Base-by-base conservation (phyloP, 2,888 invertebrate species). In the Trissoscelio sp. region DNA sequence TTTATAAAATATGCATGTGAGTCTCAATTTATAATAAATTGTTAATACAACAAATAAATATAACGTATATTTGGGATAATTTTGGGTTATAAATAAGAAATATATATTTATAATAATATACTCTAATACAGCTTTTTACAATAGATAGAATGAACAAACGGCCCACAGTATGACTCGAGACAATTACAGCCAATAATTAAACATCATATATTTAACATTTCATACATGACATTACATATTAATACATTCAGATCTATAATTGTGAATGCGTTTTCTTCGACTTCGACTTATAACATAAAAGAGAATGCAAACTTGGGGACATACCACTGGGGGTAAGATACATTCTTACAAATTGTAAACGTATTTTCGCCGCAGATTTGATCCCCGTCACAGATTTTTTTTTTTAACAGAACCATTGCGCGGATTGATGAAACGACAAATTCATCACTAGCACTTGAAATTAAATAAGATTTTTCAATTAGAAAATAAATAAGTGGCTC, bases 111-210 rank as follows among this genome's bases (percentile, higher is more conserved):
- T 70, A 75, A 69, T 74, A 72, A 55, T 46, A 58, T 79, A 72
- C 31, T 79, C 72, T 75, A 80, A 80, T 74, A 80, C 79, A 80
- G 58, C 74, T 75, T 70, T 75, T 80, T 80, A 80, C 75, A 80
- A 66, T 80, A 64, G 16, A 67, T 64, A 46, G 9, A 73, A 31
- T 69, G 67, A 69, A 73, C 46, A 73, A 72, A 67, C 67, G 58
- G 28, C 28, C 55, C 72, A 67, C 44, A 79, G 39, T 46, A 55
- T 79, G 28, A 75, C 53, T 86, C 82, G 83, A 88, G 86, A 88
- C 87, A 86, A 85, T 86, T 81, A 86, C 85, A 87, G 85, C 85
- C 86, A 85, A 87, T 88, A 88, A 85, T 88, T 88, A 85, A 86
- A 84, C 81, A 85, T 83, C 74, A 80, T 86, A 83, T 83, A 82